Base-by-base conservation (phyloP, 2,113 vertebrate species). In the Malurus melanocephalus region DNA sequence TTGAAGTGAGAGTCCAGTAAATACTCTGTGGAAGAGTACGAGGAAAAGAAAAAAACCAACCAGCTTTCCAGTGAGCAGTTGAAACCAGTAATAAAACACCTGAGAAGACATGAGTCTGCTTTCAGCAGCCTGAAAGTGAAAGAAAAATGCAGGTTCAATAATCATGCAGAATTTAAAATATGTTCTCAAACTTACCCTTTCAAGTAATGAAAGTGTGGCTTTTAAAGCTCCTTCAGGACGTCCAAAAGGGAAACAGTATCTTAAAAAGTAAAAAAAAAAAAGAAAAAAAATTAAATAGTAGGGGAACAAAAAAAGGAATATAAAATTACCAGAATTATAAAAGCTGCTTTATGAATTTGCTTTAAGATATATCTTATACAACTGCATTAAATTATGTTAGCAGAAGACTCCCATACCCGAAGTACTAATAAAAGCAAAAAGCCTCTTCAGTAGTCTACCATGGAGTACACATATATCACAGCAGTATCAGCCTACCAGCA, bases 241-340 rank as follows among this genome's bases (percentile, higher is more conserved):
- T 92, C 99, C 99, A 89, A 99, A 99, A 56, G 99, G 99, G 94
- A 99, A 99, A 95, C 99, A 99, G 92, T 99, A 99, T 95, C 99
- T 99, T 96, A 85, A 93, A 96, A 96, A 79, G 78, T 95, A 79
- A 91, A 96, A 95, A 77, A 80, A 78, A 95, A 57, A 46, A 32
- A 16, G 4, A 2, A 30, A 30, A 30, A 18, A 27, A 38, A 11
- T 22, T 26, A 20, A 22, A 28, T 74, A 21, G 23, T 12, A 7
- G 55, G 52, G 11, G 26, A 14, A 1, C 19, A 45, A 42, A 52
- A 55, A 59, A 5, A 51, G 30, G 24, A 46, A 82, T 6, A 74
- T 10, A n/a, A 72, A 69, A 64, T 56, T 0, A 69, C 64, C 35
- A 85, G 75, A 84, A 75, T 65, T 80, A 43, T 28, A 69, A 76